A percentile compares a stretch with the other conserved stretches of the same genome.
Evolutionary conservation across 1,140 invertebrate genomes (phyloP).

Genomic region (Gryllus bimaculatus): DNA sequence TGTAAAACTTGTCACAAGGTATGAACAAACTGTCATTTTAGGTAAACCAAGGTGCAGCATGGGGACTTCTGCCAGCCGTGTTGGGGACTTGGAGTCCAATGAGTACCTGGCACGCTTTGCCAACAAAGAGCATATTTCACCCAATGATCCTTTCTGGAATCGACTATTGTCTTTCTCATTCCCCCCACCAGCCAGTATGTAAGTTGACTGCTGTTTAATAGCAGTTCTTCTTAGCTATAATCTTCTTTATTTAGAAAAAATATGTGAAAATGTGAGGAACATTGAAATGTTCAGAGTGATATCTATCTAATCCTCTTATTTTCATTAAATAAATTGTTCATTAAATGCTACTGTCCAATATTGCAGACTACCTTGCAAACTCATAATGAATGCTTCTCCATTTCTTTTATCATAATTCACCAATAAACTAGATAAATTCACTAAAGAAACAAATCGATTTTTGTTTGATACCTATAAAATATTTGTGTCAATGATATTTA

Average conservation of each 20-base stretch:
- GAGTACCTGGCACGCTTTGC: constrained; percentile 69
- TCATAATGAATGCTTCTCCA: too few species aligned
- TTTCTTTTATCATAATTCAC: too few species aligned
- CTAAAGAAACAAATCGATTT: too few species aligned
- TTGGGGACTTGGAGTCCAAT: constrained; percentile 73
- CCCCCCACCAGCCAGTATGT: constrained; percentile 61
- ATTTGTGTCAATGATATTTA: too few species aligned
- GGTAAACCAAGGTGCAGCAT: constrained; percentile 38
- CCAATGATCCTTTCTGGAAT: constrained; percentile 91
- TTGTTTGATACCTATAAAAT: too few species aligned
- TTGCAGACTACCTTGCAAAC: not conserved
- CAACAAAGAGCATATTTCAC: constrained; percentile 64
- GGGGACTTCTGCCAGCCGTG: constrained; percentile 76
- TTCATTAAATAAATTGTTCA: not conserved
- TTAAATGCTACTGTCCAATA: not conserved
- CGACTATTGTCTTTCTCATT: constrained; percentile 86
- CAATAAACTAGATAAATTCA: too few species aligned
- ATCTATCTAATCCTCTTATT: not conserved
- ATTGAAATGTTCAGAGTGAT: not conserved
- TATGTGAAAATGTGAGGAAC: not conserved
- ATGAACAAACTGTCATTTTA: too few species aligned
- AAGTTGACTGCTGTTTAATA: constrained; percentile 15
- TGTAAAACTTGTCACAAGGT: too few species aligned
- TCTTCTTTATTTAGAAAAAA: not conserved
- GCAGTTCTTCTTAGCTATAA: not conserved